Percentiles rank a stretch among this genome's conserved stretches.
Evolutionary conservation across 1,140 invertebrate species (phyloP).

Genomic region (Musca vetustissima): DNA sequence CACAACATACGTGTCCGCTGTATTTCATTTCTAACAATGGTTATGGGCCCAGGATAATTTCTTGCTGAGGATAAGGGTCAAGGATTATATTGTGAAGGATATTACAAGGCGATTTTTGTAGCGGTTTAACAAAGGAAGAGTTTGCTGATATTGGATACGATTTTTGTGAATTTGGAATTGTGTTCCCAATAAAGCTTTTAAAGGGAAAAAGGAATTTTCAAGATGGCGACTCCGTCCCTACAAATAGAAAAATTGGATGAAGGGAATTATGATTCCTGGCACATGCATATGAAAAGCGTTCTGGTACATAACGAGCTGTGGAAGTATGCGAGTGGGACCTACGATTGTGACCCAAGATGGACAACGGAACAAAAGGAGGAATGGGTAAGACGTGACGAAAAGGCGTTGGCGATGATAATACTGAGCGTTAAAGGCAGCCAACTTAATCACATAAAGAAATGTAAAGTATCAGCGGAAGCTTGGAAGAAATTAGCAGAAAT

Average conservation of each 20-base stretch:
- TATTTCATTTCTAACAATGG: too few relatives aligned
- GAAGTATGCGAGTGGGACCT: neutral
- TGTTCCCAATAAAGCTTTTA: too few relatives aligned
- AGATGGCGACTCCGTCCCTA: slow-evolving; percentile 6
- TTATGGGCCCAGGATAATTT: too few relatives aligned
- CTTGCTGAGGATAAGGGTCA: too few relatives aligned
- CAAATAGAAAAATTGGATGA: slow-evolving; percentile 28
- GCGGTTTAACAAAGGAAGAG: too few relatives aligned
- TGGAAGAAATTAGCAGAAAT: slow-evolving; percentile 18
- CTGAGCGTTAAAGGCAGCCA: slow-evolving; percentile 8
- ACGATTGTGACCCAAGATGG: neutral
- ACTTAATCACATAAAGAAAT: slow-evolving; percentile 11
- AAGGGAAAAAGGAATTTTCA: neutral
- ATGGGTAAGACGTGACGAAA: slow-evolving; percentile 16
- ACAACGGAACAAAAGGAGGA: neutral
- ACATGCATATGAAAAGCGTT: slow-evolving; percentile 19
- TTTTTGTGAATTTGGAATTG: too few relatives aligned
- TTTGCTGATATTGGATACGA: too few relatives aligned
- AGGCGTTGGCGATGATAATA: slow-evolving; percentile 17
- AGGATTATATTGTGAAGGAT: too few relatives aligned
- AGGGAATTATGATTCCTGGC: slow-evolving; percentile 22
- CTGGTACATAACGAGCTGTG: neutral
- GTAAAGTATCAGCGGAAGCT: neutral
- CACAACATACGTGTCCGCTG: too few relatives aligned
- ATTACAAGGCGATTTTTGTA: too few relatives aligned